Evolutionary conservation across 2,113 vertebrate genomes (phyloP).

Genomic region (Carassius carassius): DNA sequence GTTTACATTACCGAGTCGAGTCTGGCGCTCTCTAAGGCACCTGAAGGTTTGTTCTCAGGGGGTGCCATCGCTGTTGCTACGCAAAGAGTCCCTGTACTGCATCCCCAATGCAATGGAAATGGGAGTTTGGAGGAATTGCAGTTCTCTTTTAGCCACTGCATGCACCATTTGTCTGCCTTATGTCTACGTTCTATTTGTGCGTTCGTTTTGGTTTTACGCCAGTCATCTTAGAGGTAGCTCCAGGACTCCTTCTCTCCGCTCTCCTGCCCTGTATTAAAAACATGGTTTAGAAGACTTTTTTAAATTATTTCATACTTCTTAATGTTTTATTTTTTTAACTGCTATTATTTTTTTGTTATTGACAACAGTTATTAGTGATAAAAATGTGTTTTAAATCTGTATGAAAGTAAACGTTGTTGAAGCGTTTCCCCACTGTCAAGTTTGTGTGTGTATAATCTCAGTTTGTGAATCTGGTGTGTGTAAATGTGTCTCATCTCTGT

Average conservation of each 20-base stretch:
- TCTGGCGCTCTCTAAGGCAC: constrained; percentile 55
- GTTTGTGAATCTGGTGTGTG: constrained; percentile 82
- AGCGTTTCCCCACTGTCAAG: constrained; percentile 72
- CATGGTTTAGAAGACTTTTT: constrained; percentile 83
- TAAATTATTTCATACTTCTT: constrained; percentile 98
- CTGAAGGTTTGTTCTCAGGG: constrained; percentile 42
- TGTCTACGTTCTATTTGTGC: constrained; percentile 16
- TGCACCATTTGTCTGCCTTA: constrained; percentile 41
- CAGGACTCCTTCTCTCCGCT: constrained; percentile 66
- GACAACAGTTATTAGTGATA: constrained; percentile 86
- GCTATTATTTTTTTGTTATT: constrained; percentile 79
- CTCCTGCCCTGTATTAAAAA: constrained; percentile 66
- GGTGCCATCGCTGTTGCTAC: constrained; percentile 32
- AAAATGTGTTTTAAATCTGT: constrained; percentile 76
- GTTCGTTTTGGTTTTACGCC: constrained; percentile 64
- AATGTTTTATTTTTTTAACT: constrained; percentile 74
- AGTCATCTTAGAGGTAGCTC: constrained; percentile 66
- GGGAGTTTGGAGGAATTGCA: not conserved
- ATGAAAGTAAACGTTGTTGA: constrained; percentile 74
- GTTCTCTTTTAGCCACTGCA: constrained; percentile 31
- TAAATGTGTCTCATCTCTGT: constrained; percentile 88
- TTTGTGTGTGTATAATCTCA: constrained; percentile 69
- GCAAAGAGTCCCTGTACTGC: constrained; percentile 19
- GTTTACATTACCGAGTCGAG: constrained; percentile 74
- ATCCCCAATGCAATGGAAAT: constrained; percentile 31